Base-by-base conservation (phyloP, 2,113 vertebrate species). In the Salvelinus alpinus region DNA sequence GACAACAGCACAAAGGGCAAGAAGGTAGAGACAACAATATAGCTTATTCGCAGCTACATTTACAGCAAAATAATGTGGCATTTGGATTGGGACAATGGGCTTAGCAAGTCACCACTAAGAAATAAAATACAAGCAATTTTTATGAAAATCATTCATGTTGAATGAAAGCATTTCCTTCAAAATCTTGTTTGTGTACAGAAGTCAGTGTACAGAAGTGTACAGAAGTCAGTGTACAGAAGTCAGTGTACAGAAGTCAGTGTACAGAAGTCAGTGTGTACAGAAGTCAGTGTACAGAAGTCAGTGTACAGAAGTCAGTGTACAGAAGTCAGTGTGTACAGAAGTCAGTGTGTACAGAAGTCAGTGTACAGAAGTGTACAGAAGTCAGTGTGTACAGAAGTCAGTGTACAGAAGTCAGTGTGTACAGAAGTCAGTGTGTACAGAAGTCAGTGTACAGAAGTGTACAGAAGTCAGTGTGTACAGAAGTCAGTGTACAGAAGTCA, bases 321-420 rank as follows among this genome's bases (percentile, higher is more conserved):
- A 93, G 93, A 94, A 92, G 93, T 94, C 5, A 68, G 66, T 34
- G 18, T 68, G 6, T 34, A 88, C 88, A 93, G 93, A 94, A 92
- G 93, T 94, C 5, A 68, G 31, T 25, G n/a, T n/a, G 25, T 24
- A 24, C 24, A 24, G 24, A 24, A n/a, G n/a, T n/a, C n/a, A n/a
- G n/a, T n/a, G n/a, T n/a, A n/a, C n/a, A n/a, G n/a, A n/a, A n/a
- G n/a, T n/a, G n/a, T n/a, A 88, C 88, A 93, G 93, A 94, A 92
- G 93, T 94, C 5, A 68, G 66, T 24, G n/a, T n/a, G 24, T 24
- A 24, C 24, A 24, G 24, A 24, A 24, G n/a, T n/a, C n/a, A n/a
- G 24, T 24, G 6, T 34, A 88, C 88, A 93, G 93, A 94, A 92
- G 93, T 94, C 5, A 68, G 66, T 34, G 16, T 68, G 6, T 34